Evolutionary conservation across 2,113 vertebrate genomes (phyloP).

Genomic region (Hydrochoerus hydrochaeris): DNA sequence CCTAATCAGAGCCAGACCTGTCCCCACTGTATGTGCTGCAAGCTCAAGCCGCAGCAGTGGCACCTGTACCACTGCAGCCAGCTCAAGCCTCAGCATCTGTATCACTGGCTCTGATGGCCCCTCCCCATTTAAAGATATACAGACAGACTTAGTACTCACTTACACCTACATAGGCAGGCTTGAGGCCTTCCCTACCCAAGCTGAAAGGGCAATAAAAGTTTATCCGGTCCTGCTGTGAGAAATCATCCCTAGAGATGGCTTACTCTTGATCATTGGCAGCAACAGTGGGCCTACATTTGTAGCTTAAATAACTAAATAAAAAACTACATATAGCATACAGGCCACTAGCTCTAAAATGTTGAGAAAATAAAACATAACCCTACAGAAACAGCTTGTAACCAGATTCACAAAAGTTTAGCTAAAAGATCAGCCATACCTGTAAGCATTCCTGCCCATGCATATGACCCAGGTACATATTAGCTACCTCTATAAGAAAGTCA

Average conservation of each 20-base stretch:
- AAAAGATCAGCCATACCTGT: background rate
- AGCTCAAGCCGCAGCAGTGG: background rate
- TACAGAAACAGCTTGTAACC: background rate
- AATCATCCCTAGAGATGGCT: background rate
- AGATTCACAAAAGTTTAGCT: background rate
- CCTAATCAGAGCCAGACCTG: background rate
- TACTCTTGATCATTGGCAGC: background rate
- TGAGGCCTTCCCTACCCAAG: background rate
- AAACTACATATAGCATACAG: background rate
- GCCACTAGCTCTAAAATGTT: background rate
- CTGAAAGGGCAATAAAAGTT: background rate
- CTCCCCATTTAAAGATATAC: background rate
- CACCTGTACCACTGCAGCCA: background rate
- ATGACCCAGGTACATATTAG: background rate
- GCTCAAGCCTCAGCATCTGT: background rate
- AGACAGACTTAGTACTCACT: background rate
- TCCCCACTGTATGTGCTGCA: background rate
- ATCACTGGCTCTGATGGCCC: background rate
- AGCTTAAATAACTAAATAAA: background rate
- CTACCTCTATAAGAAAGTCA: background rate
- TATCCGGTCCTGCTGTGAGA: background rate
- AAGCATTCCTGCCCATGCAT: background rate
- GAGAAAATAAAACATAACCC: background rate
- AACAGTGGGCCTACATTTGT: background rate
- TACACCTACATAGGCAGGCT: too few relatives aligned